Base-by-base conservation (phyloP, 2,888 invertebrate species). In the Nomada ferruginata region DNA sequence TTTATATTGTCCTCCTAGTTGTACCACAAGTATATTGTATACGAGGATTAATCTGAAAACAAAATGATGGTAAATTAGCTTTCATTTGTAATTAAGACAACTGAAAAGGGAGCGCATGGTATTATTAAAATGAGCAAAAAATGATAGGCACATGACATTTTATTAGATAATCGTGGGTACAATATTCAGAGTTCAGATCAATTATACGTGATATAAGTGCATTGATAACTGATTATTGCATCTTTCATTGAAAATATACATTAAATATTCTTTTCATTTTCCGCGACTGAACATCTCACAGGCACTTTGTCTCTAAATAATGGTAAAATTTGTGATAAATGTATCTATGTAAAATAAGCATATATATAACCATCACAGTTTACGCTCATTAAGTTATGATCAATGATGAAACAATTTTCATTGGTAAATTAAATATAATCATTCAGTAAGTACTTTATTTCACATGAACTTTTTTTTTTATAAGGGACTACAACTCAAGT, bases 231-330 rank as follows among this genome's bases (percentile, higher is more conserved):
- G 90, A 87, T 89, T 89, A 91, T 90, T 91, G 89, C 86, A 90
- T 91, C 86, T 82, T 89, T 88, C 87, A 90, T 90, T 90, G 89
- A 92, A 92, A 92, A 92, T 92, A 92, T 92, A 83, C 82, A 86
- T 83, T 85, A 79, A 82, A 23, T 57, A 23, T 87, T 84, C 80
- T 85, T 81, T 84, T 87, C 76, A 84, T 85, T 86, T 36, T 87
- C 84, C 85, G 85, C 88, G 86, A 89, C 85, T 87, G 87, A 91
- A 89, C 89, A 85, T 91, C 85, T 91, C 88, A 91, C 92, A 93
- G 92, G 92, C 92, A 93, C 93, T 93, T 92, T 85, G 88, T 91
- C 89, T 91, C 89, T 87, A 87, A 88, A 88, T 83, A 86, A 84
- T 85, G 87, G 87, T 85, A 87, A 86, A 86, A 86, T 89, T 85